These are phyloP conservation scores for Sanderia malayensis DNA, from an alignment of 30 jellyfish, hydroid and myxozoan species.

Conservation along the genomic window DNA sequence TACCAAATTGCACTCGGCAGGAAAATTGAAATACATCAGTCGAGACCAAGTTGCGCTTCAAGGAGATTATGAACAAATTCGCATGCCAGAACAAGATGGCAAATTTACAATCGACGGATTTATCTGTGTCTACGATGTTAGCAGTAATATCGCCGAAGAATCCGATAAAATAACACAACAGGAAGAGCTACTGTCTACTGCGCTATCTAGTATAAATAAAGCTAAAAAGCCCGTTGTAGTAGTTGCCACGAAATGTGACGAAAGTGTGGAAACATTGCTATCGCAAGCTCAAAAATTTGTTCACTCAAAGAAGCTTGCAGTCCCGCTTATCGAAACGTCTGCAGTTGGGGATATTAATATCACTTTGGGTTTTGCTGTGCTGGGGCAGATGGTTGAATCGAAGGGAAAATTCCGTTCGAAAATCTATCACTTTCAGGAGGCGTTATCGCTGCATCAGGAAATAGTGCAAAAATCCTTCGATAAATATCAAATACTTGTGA, in stretches of 20 bases:
- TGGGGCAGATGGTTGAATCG: conserved; percentile 84
- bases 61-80: conserved; percentile 72
- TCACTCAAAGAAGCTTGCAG: conserved; percentile 65
- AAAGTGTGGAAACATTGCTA: conserved; percentile 55
- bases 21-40: conserved; percentile 92
- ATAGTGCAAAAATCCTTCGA: conserved; percentile 50
- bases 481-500: conserved; percentile 66
- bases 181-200: conserved; percentile 81
- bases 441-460: conserved; percentile 51
- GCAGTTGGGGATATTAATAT: conserved; percentile 76
- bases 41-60: conserved; percentile 98
- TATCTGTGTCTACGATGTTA: conserved; percentile 96
- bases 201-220: conserved; percentile 60
- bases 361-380: conserved; percentile 72
- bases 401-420: conserved; percentile 75
- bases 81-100: conserved; percentile 84
- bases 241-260: conserved; percentile 99
- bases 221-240: conserved; percentile 86
- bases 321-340: conserved; percentile 92
- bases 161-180: conserved; percentile 58
- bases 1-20: conserved; percentile 84
- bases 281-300: conserved; percentile 95
- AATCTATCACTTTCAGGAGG: conserved; percentile 77
- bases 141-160: conserved; percentile 69
- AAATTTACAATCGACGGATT: conserved; percentile 87